Conservation (phyloP, 2,888 invertebrate species). For the Eledone cirrhosa region DNA sequence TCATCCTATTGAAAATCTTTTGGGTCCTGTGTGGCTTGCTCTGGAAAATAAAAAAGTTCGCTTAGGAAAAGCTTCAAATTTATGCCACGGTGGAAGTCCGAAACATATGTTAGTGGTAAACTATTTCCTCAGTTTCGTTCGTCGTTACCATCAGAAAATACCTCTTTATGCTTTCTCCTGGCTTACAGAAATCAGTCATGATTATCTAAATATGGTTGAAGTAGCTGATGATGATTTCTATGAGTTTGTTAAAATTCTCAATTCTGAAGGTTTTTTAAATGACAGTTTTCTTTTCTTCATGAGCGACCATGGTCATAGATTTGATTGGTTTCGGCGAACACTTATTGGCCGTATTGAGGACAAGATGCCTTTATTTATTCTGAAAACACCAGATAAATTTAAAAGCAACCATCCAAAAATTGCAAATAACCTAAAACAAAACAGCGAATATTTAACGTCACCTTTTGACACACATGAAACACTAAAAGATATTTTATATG, state of each 20-base stretch:
- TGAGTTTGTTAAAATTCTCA: slow-evolving; percentile 71
- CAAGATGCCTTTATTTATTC: slow-evolving; percentile 84
- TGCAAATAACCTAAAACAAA: slow-evolving; percentile 72
- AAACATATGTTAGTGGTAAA: slow-evolving; percentile 71
- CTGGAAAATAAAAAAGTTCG: neutral
- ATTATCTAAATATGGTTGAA: slow-evolving; percentile 80
- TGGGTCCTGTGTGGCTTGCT: slow-evolving; percentile 19
- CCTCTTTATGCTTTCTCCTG: slow-evolving; percentile 87
- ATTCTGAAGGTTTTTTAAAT: slow-evolving; percentile 74
- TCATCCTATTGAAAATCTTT: slow-evolving; percentile 32
- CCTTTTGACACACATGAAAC: slow-evolving; percentile 92
- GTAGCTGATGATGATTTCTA: slow-evolving; percentile 79
- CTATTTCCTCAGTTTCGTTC: slow-evolving; percentile 70
- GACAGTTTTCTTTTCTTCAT: slow-evolving; percentile 85
- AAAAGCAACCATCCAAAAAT: slow-evolving; percentile 72
- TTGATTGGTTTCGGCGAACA: slow-evolving; percentile 82
- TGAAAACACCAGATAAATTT: slow-evolving; percentile 79
- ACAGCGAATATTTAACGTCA: slow-evolving; percentile 78
- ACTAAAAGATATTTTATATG: slow-evolving; percentile 74
- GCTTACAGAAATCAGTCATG: slow-evolving; percentile 87
- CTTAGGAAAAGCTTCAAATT: slow-evolving; percentile 35
- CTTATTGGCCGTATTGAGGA: slow-evolving; percentile 93
- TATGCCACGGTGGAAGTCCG: slow-evolving; percentile 74
- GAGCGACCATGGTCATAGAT: slow-evolving; percentile 89
- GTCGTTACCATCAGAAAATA: slow-evolving; percentile 72